Percentiles rank a stretch among this genome's conserved stretches.
These are phyloP conservation scores for Anadara kagoshimensis DNA, from an alignment of 1,140 invertebrate species.

Conservation along the genomic window DNA sequence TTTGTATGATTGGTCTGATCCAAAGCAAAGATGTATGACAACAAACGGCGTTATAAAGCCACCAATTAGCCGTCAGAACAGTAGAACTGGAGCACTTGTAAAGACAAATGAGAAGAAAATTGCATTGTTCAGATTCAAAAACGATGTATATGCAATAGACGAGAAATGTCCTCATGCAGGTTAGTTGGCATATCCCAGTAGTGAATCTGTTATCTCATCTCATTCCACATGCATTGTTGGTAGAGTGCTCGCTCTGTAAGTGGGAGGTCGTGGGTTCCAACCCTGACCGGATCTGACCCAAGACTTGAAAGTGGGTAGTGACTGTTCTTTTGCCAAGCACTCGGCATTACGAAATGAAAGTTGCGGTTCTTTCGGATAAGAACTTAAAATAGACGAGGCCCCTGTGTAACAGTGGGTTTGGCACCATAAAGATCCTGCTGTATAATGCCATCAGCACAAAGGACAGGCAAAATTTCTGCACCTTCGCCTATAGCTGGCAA, in stretches of 20 bases:
- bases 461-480: too few species aligned
- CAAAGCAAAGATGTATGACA: conserved; percentile 17
- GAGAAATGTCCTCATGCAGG: conserved; percentile 67
- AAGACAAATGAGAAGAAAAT: conserved; percentile 56
- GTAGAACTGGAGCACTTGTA: conserved; percentile 39
- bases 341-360: too few species aligned
- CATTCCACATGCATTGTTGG: not conserved
- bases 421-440: too few species aligned
- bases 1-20: conserved; percentile 52
- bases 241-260: too few species aligned
- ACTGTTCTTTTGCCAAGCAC: too few species aligned
- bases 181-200: conserved; percentile 14
- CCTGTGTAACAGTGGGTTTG: too few species aligned
- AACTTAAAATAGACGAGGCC: too few species aligned
- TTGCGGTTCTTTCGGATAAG: too few species aligned
- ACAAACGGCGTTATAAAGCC: conserved; percentile 10
- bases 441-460: too few species aligned
- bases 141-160: conserved; percentile 57
- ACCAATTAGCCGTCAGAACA: conserved; percentile 26
- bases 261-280: too few species aligned
- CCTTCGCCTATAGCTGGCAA: not conserved
- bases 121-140: conserved; percentile 54
- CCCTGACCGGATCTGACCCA: too few species aligned
- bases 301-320: too few species aligned
- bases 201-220: not conserved